Evolutionary conservation across 2,113 vertebrate genomes (phyloP), one percentile per base, ranked within the genome.

Genomic region (Sinocyclocheilus rhinocerous): DNA sequence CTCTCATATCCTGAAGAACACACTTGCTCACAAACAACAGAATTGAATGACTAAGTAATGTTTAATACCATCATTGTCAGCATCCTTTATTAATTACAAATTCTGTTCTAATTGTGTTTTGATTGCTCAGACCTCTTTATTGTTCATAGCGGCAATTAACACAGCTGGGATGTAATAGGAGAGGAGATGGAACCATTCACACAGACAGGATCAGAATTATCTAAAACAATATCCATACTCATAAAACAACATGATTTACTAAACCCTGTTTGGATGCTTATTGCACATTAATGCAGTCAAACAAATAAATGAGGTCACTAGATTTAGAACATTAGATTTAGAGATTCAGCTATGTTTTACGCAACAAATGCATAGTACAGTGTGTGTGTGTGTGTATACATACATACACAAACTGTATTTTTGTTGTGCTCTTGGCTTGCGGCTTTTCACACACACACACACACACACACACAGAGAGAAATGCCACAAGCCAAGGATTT

Each of bases 1-100:
- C 89, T 93, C 90, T 91, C 89, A 91, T 93, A 91, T 91, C 75
- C 86, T 70, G 87, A 89, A 76, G 83, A 65, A 81, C 78, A 76
- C n/a, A 4, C 11, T 80, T 8, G 5, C 57, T 76, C 12, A 24
- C 45, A 9, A 50, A 61, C 39, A 82, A 69, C 26, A 36, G 50
- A 50, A 83, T 24, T 29, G 10, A 22, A 70, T 83, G 63, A 52
- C 81, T 52, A 70, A 36, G 29, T 20, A 39, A 70, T 33, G 63
- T 70, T 70, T 69, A 70, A 69, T 70, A n/a, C 24, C 42, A 69
- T 82, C 61, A 50, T 69, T 67, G 69, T 29, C 61, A 48, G 59
- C 24, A 55, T 69, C 22, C 55, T 65, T 81, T 81, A 65, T 39
- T 81, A 42, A 81, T 70, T 70, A 52, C 24, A 70, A 70, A 65